A percentile compares a stretch with the other conserved stretches of the same genome.
Evolutionary conservation across 2,888 invertebrate species (phyloP).

Genomic region (Napeogenes inachia): DNA sequence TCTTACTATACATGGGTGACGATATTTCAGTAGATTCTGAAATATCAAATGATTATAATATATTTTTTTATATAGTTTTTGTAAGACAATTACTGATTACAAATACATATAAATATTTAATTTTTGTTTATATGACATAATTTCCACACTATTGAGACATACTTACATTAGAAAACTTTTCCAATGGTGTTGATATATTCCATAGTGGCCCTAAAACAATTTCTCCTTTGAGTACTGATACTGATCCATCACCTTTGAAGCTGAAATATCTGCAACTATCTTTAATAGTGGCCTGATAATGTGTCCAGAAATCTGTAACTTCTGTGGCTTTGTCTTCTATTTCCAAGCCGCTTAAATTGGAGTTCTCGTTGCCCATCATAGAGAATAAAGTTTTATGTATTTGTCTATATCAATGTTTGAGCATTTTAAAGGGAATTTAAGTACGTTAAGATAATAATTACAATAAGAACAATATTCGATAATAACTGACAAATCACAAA

Average conservation of each 20-base stretch:
- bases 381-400: conserved; percentile 7
- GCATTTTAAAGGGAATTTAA: background rate
- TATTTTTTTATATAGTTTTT: no score
- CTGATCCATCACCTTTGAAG: conserved; percentile 74
- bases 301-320: conserved; percentile 88
- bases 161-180: conserved; percentile 85
- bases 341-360: conserved; percentile 83
- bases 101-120: background rate
- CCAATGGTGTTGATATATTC: conserved; percentile 82
- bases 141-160: conserved; percentile 6
- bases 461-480: background rate
- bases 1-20: conserved; percentile 91
- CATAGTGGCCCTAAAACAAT: conserved; percentile 81
- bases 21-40: conserved; percentile 89
- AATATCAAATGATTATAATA: conserved; percentile 38
- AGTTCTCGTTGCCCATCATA: conserved; percentile 87
- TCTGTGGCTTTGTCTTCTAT: conserved; percentile 86
- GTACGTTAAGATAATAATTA: background rate
- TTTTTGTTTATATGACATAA: background rate
- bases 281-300: conserved; percentile 79
- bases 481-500: conserved; percentile 3
- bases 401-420: conserved; percentile 2
- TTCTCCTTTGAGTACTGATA: conserved; percentile 88
- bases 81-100: no score
- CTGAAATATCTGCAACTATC: conserved; percentile 75